phyloP scores from a whole-genome alignment of 92 coral and sea anemone species.

The Micromussa lordhowensis region DNA sequence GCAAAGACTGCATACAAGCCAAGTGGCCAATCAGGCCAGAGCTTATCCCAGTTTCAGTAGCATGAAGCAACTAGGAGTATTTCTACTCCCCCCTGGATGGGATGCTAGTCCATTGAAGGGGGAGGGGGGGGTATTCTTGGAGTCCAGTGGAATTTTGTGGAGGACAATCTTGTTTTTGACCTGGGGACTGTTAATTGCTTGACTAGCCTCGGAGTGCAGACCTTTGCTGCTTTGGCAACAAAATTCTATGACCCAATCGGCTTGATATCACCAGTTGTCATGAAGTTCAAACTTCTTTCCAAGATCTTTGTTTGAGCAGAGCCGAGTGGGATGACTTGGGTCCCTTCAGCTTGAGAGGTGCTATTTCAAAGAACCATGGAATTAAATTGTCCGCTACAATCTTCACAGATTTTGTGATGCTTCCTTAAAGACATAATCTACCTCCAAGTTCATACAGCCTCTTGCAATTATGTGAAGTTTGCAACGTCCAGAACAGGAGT shows the following conservation, averaged over 20 bases:
- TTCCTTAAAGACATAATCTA: slow-evolving; percentile 27
- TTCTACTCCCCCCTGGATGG: no score
- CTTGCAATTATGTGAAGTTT: not conserved
- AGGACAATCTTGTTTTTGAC: not conserved
- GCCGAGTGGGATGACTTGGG: slow-evolving; percentile 21
- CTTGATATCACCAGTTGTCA: slow-evolving; percentile 29
- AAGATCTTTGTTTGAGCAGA: slow-evolving; percentile 34
- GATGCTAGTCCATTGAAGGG: no score
- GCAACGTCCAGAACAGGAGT: slow-evolving; percentile 42
- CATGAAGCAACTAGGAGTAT: no score
- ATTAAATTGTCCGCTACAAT: not conserved
- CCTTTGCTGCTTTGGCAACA: slow-evolving; percentile 42
- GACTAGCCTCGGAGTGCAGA: slow-evolving; percentile 20
- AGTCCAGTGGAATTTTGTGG: no score
- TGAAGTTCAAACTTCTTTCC: slow-evolving; percentile 31
- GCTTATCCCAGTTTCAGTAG: no score
- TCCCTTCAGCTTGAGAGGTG: slow-evolving; percentile 2
- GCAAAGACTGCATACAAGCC: no score
- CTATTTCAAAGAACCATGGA: slow-evolving; percentile 1
- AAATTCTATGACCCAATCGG: slow-evolving; percentile 57
- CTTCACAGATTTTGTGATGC: slow-evolving; percentile 18
- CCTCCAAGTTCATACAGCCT: not conserved
- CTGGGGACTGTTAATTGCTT: slow-evolving; percentile 26
- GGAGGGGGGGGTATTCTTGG: no score
- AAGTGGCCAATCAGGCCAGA: no score